Evolutionary conservation across 2,113 vertebrate species (phyloP).

Genomic region (Corvus moneduloides): DNA sequence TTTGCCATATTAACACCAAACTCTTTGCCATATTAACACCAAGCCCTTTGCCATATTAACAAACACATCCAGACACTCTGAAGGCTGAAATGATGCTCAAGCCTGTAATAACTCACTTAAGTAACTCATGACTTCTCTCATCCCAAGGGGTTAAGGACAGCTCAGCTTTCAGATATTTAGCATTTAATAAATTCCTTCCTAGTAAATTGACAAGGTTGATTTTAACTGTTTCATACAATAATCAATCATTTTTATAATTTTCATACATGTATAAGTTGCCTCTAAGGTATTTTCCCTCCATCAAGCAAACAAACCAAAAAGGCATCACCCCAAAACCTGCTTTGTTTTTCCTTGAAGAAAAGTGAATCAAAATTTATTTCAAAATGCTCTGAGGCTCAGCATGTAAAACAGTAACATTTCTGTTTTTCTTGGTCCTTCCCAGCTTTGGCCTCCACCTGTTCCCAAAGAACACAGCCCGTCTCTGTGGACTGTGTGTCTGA

Average conservation of each 20-base stretch:
- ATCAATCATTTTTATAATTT: background rate
- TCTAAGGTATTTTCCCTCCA: background rate
- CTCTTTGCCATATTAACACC: rapidly evolving
- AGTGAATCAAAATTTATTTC: background rate
- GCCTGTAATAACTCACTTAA: background rate
- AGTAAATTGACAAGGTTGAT: background rate
- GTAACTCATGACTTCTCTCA: background rate
- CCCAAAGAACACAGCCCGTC: background rate
- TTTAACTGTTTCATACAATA: background rate
- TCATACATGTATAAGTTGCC: background rate
- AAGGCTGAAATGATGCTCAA: background rate
- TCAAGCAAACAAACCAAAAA: background rate
- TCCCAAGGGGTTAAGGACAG: background rate
- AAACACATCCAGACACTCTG: background rate
- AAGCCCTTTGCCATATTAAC: rapidly evolving
- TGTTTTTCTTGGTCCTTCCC: slow-evolving; percentile 55
- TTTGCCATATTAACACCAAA: rapidly evolving
- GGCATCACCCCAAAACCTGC: background rate
- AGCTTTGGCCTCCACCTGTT: slow-evolving; percentile 8
- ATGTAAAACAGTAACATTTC: background rate
- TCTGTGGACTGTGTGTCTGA: background rate
- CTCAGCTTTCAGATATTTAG: background rate
- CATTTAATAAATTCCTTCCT: background rate
- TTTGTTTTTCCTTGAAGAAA: background rate
- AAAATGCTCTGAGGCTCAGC: background rate